These are phyloP conservation scores for Cephus pygmeus DNA, from an alignment of 2,888 invertebrate species.

Conservation along the genomic window DNA sequence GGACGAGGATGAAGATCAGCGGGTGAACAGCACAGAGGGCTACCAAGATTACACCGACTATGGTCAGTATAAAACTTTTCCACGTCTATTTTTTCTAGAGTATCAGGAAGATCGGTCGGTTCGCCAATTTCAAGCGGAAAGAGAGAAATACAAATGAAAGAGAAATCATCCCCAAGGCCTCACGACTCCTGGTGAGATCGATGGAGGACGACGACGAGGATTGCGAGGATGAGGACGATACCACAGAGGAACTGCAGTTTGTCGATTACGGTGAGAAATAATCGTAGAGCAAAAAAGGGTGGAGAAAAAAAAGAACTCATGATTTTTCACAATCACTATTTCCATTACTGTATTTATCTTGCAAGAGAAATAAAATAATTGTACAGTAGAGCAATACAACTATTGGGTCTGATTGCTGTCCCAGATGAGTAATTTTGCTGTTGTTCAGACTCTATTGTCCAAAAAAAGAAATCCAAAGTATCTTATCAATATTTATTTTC, in stretches of 20 bases:
- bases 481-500: too few relatives aligned
- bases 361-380: neutral
- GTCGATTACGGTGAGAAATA: slow-evolving; percentile 49
- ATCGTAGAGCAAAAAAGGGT: neutral
- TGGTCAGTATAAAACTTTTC: slow-evolving; percentile 47
- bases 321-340: neutral
- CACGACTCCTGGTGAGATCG: too few relatives aligned
- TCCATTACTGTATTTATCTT: neutral
- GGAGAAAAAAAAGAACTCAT: neutral
- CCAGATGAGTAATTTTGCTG: too few relatives aligned
- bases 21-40: slow-evolving; percentile 14
- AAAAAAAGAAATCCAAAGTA: too few relatives aligned
- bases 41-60: slow-evolving; percentile 36
- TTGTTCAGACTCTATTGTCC: too few relatives aligned
- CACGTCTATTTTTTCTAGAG: slow-evolving; percentile 38
- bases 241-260: slow-evolving; percentile 40
- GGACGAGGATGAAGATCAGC: slow-evolving; percentile 17
- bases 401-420: too few relatives aligned
- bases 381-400: neutral
- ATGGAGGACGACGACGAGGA: slow-evolving; percentile 8
- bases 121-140: slow-evolving; percentile 12
- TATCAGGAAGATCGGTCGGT: slow-evolving; percentile 23
- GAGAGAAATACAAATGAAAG: neutral
- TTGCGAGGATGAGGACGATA: slow-evolving; percentile 34
- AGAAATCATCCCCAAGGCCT: neutral